Evolutionary conservation across 2,888 invertebrate genomes (phyloP).

Genomic region (Tenthredo amoena): DNA sequence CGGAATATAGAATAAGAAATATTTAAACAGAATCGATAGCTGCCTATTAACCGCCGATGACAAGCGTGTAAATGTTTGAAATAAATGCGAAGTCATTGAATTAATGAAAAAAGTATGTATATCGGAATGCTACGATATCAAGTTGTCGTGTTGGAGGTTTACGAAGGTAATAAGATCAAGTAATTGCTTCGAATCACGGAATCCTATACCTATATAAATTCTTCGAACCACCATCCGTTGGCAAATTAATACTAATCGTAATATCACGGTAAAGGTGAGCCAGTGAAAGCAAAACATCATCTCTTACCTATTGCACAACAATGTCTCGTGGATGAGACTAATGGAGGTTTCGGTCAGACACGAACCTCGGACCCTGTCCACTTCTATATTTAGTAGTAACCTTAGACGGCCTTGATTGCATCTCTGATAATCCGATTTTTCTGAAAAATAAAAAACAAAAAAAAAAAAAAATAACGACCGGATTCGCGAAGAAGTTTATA

Average conservation of each 20-base stretch:
- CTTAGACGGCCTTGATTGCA: neutral
- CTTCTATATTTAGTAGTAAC: neutral
- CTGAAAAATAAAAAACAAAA: neutral
- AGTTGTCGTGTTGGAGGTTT: neutral
- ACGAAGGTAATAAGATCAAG: neutral
- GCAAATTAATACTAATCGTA: slow-evolving; percentile 71
- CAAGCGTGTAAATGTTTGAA: neutral
- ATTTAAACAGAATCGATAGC: neutral
- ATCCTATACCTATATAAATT: neutral
- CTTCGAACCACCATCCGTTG: slow-evolving; percentile 12
- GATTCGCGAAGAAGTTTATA: neutral
- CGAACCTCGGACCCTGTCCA: slow-evolving; percentile 1
- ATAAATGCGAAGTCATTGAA: neutral
- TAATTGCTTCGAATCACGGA: slow-evolving; percentile 10
- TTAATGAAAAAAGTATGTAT: neutral
- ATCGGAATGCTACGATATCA: neutral
- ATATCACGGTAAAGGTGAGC: slow-evolving; percentile 74
- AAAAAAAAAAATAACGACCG: neutral
- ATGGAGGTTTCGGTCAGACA: neutral
- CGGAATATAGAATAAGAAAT: neutral
- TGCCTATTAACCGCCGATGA: neutral
- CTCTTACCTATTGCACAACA: slow-evolving; percentile 44
- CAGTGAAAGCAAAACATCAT: slow-evolving; percentile 74
- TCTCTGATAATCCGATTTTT: neutral
- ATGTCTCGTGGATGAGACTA: neutral